Conservation (phyloP, 2,797 vertebrate species). For the Corythornis leucogaster region DNA sequence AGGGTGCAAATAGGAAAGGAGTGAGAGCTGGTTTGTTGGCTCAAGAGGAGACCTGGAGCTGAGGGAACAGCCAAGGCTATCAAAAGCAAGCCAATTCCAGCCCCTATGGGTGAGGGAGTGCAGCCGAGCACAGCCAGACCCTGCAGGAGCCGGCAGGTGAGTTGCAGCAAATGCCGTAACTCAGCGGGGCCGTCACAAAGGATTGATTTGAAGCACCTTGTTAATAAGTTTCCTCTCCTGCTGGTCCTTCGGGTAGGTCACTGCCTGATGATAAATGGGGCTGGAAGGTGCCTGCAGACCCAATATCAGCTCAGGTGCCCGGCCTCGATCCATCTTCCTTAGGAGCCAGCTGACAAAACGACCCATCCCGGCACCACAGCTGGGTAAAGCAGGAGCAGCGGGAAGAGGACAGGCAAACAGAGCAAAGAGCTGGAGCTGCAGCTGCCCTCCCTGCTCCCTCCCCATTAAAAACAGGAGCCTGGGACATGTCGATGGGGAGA, state of each 20-base stretch:
- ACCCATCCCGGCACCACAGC: accelerated
- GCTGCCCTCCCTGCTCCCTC: not conserved
- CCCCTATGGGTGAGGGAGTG: accelerated
- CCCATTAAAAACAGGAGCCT: not conserved
- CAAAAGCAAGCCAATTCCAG: not conserved
- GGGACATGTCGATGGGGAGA: accelerated
- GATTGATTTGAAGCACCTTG: conserved; percentile 49
- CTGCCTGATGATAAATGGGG: conserved; percentile 40
- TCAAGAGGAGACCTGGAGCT: not conserved
- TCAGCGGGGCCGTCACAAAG: not conserved
- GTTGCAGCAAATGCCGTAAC: not conserved
- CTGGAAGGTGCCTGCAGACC: conserved; percentile 41
- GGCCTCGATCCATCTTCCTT: conserved; percentile 48
- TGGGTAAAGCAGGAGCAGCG: not conserved
- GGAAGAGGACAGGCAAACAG: not conserved
- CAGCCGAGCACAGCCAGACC: not conserved
- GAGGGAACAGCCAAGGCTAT: accelerated
- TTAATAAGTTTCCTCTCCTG: conserved; percentile 42
- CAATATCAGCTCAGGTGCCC: not conserved
- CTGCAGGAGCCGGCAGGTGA: not conserved
- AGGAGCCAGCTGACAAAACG: conserved; percentile 17
- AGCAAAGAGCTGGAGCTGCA: not conserved
- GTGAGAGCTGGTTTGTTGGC: not conserved
- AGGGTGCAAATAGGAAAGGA: not conserved
- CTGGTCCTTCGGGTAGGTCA: conserved; percentile 37